Evolutionary conservation across 2,888 invertebrate species (phyloP).

Genomic region (Oscheius myriophilus): DNA sequence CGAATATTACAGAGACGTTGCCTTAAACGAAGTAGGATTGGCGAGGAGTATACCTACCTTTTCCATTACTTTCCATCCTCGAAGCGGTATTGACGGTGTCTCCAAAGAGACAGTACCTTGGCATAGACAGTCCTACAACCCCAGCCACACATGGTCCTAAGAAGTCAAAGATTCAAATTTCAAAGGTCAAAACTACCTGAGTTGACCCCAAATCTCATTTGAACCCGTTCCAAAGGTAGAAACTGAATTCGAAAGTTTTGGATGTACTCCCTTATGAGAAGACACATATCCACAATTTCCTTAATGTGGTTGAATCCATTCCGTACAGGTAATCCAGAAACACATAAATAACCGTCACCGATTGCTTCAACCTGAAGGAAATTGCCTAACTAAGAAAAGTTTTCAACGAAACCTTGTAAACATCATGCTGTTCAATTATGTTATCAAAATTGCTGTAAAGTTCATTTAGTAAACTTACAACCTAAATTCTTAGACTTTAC

Average conservation of each 20-base stretch:
- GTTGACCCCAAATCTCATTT: constrained; percentile 65
- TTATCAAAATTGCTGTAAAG: constrained; percentile 64
- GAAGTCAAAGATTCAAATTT: not conserved
- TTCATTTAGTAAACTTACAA: constrained; percentile 64
- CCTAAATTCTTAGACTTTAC: constrained; percentile 15
- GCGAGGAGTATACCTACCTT: no score
- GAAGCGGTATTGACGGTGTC: constrained; percentile 68
- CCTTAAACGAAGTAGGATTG: no score
- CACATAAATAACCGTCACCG: constrained; percentile 67
- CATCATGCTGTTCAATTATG: constrained; percentile 63
- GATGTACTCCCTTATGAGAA: constrained; percentile 57
- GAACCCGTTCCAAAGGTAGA: constrained; percentile 60
- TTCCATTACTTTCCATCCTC: constrained; percentile 67
- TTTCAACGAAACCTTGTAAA: constrained; percentile 68
- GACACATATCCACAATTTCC: constrained; percentile 63
- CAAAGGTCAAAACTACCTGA: constrained; percentile 29
- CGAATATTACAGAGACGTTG: no score
- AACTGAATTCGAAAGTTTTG: constrained; percentile 56
- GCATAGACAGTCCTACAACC: constrained; percentile 64
- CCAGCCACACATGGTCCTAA: constrained; percentile 61
- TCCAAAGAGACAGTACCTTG: constrained; percentile 66
- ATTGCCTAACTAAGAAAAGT: no score
- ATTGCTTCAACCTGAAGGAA: constrained; percentile 65
- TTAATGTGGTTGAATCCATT: constrained; percentile 57
- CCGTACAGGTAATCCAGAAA: constrained; percentile 64